Evolutionary conservation across 2,113 vertebrate species (phyloP), one percentile per base, ranked within the genome.

Genomic region (Vimba vimba): DNA sequence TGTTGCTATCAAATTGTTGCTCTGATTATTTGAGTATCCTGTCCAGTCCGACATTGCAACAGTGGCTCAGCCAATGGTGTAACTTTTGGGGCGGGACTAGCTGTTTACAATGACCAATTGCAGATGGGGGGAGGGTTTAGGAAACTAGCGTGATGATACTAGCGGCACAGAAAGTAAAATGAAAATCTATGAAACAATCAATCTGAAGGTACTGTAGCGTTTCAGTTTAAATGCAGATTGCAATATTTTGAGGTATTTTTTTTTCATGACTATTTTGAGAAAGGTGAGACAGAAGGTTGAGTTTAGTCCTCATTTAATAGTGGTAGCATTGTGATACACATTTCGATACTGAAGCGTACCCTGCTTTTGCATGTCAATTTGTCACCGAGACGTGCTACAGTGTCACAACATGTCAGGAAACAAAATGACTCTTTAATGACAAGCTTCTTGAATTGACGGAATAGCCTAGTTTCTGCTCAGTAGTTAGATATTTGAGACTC

Each of bases 361-460:
- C 3, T 39, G n/a, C 8, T 79, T 79, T 62, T 4, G 30, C 23
- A 45, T 45, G 78, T 79, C 78, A 79, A 45, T 57, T 45, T 27
- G 39, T 80, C 57, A 43, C n/a, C 2, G 19, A 27, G 59, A 80
- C 19, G 4, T 80, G 71, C 23, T 15, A 74, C 39, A 25, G 5
- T 74, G 71, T 74, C 78, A 80, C 78, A 64, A 43, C 57, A 25
- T 45, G 39, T 62, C 78, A 23, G 23, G 27, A 80, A 80, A 80
- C 36, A 80, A 47, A 64, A 80, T 10, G 36, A 39, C 36, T 43
- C 8, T 59, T 62, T 80, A 45, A 80, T 62, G 36, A 62, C 77
- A 62, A 62, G 13, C 45, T 80, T n/a, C n/a, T 62, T 43, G 33
- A 60, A 43, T 60, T 10, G 5, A 17, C 50, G 5, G 19, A 79